A percentile compares a stretch with the other conserved stretches of the same genome.
Conservation (phyloP, 2,113 vertebrate genomes). For the Oncorhynchus nerka region DNA sequence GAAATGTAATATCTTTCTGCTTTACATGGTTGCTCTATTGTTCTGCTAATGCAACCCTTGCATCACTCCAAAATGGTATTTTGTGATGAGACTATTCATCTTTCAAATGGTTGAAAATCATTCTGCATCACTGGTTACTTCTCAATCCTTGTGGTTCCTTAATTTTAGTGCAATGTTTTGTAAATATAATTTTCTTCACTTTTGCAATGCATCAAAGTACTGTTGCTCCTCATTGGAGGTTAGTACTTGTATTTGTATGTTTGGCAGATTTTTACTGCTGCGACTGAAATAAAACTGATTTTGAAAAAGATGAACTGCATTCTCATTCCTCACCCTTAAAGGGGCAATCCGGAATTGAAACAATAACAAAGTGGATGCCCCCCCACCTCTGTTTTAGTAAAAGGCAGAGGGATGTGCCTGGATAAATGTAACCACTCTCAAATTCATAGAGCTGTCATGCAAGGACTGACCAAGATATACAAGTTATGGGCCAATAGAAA, state of each 20-base stretch:
- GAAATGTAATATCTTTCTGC: not conserved
- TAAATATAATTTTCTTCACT: slow-evolving; percentile 23
- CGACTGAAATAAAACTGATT: slow-evolving; percentile 59
- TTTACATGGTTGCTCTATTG: not conserved
- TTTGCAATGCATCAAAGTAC: slow-evolving; percentile 23
- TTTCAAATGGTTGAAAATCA: slow-evolving; percentile 6
- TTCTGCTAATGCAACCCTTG: not conserved
- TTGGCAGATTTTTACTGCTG: slow-evolving; percentile 54
- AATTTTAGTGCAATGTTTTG: slow-evolving; percentile 32
- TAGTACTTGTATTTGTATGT: slow-evolving; percentile 50
- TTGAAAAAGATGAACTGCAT: not conserved
- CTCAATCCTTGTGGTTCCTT: slow-evolving; percentile 21
- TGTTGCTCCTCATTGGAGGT: slow-evolving; percentile 40
- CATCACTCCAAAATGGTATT: slow-evolving; percentile 29
- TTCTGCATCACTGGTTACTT: slow-evolving; percentile 32
- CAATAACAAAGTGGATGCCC: too few relatives aligned
- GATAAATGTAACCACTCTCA: too few relatives aligned
- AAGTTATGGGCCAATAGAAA: too few relatives aligned
- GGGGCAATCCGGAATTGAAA: too few relatives aligned
- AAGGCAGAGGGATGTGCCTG: too few relatives aligned
- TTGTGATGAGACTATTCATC: slow-evolving; percentile 23
- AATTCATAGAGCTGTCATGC: not conserved
- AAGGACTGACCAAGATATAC: not conserved
- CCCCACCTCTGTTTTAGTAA: too few relatives aligned
- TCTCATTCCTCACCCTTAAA: not conserved